Evolutionary conservation across 2,888 invertebrate species (phyloP).

Genomic region (Lasioglossum malachurum): DNA sequence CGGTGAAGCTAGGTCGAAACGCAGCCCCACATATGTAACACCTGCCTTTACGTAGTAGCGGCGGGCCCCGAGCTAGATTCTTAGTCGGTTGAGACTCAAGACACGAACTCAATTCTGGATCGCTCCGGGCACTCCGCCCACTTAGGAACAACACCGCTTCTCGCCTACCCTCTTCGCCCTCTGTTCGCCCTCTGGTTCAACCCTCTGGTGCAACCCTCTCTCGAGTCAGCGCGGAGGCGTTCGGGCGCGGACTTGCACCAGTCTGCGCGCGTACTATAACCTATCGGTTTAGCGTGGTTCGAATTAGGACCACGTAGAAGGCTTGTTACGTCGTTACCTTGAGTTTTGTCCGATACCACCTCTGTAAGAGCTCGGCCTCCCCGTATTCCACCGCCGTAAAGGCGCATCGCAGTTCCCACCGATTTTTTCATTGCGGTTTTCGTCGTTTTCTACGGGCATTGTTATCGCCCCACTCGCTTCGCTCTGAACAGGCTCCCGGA

Average conservation of each 20-base stretch:
- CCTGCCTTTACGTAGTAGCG: constrained; percentile 30
- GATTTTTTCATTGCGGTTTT: not conserved
- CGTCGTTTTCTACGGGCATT: not conserved
- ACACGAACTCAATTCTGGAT: constrained; percentile 83
- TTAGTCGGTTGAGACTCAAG: constrained; percentile 79
- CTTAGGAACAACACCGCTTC: constrained; percentile 70
- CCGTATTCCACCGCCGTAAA: not conserved
- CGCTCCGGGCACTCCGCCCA: constrained; percentile 77
- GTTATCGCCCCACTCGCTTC: not conserved
- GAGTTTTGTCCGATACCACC: constrained; percentile 24
- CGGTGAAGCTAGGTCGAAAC: constrained; percentile 35
- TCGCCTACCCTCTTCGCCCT: constrained; percentile 34
- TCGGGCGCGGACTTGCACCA: not conserved
- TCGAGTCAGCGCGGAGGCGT: not conserved
- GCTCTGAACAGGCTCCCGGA: constrained; percentile 6
- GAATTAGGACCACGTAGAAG: constrained; percentile 80
- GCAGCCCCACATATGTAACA: constrained; percentile 49
- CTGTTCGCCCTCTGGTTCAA: constrained; percentile 29
- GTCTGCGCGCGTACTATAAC: constrained; percentile 48
- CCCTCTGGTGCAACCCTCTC: not conserved
- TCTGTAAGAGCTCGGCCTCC: not conserved
- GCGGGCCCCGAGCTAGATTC: constrained; percentile 71
- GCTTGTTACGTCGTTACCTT: constrained; percentile 78
- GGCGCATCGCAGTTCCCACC: not conserved
- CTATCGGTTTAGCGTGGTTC: constrained; percentile 76